A percentile compares a stretch with the other conserved stretches of the same genome.
Conservation (phyloP, 2,797 vertebrate species). For the Oophaga sylvatica region DNA sequence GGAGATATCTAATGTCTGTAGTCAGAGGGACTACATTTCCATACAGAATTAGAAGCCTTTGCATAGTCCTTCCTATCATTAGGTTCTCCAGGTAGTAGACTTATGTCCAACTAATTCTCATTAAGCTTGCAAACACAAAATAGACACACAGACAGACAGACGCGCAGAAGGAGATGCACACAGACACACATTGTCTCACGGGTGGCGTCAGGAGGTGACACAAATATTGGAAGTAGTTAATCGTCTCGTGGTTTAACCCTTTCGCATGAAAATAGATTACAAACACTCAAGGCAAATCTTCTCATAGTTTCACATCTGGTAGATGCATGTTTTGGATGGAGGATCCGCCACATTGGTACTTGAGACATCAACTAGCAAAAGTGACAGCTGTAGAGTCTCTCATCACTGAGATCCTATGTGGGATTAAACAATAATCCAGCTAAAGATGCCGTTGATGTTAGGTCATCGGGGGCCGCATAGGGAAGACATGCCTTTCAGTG, state of each 20-base stretch:
- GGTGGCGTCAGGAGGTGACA: conserved; percentile 36
- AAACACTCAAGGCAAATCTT: not conserved
- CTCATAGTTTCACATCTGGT: not conserved
- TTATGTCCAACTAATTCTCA: conserved; percentile 8
- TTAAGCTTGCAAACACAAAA: conserved; percentile 19
- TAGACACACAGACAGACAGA: conserved; percentile 32
- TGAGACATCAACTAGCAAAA: conserved; percentile 14
- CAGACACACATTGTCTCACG: conserved; percentile 41
- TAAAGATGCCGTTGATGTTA: conserved; percentile 19
- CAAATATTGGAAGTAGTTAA: conserved; percentile 33
- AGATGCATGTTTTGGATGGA: not conserved
- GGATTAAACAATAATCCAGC: not conserved
- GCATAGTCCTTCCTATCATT: not conserved
- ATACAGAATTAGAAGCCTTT: not conserved
- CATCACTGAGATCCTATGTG: conserved; percentile 9
- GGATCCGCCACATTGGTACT: not conserved
- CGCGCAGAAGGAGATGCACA: conserved; percentile 22
- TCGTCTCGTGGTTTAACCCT: conserved; percentile 40
- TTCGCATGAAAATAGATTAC: not conserved
- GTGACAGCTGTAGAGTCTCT: conserved; percentile 29
- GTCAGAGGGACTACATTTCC: not conserved
- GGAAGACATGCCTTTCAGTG: not conserved
- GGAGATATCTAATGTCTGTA: not conserved
- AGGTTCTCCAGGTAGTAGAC: too few relatives aligned
- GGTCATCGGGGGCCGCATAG: not conserved